Evolutionary conservation across 2,113 vertebrate species (phyloP).

Genomic region (Aythya baeri): DNA sequence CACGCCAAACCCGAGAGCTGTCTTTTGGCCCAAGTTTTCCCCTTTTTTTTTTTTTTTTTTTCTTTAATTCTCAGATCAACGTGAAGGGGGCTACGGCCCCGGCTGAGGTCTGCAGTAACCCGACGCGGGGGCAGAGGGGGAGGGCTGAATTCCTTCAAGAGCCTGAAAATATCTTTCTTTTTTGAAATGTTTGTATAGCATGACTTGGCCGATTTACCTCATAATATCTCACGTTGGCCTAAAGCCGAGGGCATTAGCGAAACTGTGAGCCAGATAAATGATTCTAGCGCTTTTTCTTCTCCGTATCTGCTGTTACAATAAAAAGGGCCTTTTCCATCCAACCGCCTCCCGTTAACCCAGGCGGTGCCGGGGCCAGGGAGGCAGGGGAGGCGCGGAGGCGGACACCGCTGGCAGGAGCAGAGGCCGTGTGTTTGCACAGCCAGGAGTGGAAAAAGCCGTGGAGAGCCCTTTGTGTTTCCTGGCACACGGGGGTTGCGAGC

Average conservation of each 20-base stretch:
- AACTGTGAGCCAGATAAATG: constrained; percentile 63
- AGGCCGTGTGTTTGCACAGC: not conserved
- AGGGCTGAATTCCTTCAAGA: constrained; percentile 41
- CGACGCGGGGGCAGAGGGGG: not conserved
- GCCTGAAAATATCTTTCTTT: constrained; percentile 62
- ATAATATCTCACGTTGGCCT: constrained; percentile 60
- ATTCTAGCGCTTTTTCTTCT: constrained; percentile 37
- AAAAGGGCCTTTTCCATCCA: not conserved
- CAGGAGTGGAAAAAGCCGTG: not conserved
- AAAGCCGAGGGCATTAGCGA: constrained; percentile 58
- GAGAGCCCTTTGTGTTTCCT: not conserved
- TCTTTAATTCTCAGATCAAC: not conserved
- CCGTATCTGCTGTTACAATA: constrained; percentile 41
- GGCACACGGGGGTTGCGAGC: not conserved
- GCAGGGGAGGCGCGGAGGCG: not conserved
- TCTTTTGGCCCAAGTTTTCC: not conserved
- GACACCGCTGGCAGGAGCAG: not conserved
- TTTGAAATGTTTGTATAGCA: constrained; percentile 61
- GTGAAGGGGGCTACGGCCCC: not conserved
- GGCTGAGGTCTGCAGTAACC: not conserved
- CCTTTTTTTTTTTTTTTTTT: not conserved
- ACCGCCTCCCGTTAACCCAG: constrained; percentile 7
- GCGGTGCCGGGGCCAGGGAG: rapidly evolving
- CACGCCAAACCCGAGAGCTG: rapidly evolving
- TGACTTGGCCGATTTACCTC: constrained; percentile 66